Percentiles rank a stretch among this genome's conserved stretches.
Conservation (phyloP, 2,888 invertebrate genomes). For the Phalangium opilio region DNA sequence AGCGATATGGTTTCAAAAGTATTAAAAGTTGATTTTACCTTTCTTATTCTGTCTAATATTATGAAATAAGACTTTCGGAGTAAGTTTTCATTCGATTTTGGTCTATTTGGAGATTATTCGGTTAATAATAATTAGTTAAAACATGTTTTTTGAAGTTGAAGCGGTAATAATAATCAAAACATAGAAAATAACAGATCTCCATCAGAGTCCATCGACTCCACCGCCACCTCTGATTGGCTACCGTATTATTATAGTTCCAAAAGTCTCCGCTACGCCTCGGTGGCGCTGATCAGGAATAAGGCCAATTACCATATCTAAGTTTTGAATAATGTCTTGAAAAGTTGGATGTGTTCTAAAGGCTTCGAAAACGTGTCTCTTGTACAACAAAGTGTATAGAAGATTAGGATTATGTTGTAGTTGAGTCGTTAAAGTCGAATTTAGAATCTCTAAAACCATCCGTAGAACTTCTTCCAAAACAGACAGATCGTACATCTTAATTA, state of each 20-base stretch:
- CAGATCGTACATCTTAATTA: slow-evolving; percentile 65
- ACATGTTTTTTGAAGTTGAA: background rate
- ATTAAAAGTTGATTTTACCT: too few relatives aligned
- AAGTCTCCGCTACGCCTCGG: too few relatives aligned
- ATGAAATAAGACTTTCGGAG: too few relatives aligned
- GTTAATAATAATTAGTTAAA: too few relatives aligned
- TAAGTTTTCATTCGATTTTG: too few relatives aligned
- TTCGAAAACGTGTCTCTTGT: slow-evolving; percentile 79
- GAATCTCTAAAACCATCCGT: slow-evolving; percentile 88
- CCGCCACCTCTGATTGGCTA: too few relatives aligned
- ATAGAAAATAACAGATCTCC: too few relatives aligned
- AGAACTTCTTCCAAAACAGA: slow-evolving; percentile 88
- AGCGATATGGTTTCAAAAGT: too few relatives aligned
- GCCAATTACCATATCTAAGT: slow-evolving; percentile 70
- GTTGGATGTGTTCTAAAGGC: slow-evolving; percentile 69
- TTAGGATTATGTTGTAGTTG: slow-evolving; percentile 76
- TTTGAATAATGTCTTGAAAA: slow-evolving; percentile 84
- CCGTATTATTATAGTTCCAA: too few relatives aligned
- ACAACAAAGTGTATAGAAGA: slow-evolving; percentile 84
- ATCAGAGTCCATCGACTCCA: too few relatives aligned
- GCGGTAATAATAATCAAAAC: background rate
- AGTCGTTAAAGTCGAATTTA: slow-evolving; percentile 83
- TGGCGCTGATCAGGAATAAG: too few relatives aligned
- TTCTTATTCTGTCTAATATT: background rate
- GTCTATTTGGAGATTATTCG: too few relatives aligned